Conservation (phyloP, 2,888 invertebrate genomes). For the Phyllotreta striolata region DNA sequence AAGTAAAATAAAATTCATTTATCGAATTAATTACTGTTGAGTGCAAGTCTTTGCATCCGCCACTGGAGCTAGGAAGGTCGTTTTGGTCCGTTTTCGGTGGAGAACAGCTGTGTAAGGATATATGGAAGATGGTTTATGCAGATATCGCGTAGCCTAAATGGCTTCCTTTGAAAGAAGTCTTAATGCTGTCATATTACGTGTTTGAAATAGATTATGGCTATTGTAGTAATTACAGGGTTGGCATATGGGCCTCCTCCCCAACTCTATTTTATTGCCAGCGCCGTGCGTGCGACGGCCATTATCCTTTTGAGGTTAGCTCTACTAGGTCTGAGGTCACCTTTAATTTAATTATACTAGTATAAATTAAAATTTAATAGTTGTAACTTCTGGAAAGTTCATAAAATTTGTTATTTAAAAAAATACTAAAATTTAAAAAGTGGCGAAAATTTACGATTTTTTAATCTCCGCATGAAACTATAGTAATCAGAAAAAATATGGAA, state of each 20-base stretch:
- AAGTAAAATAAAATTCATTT: too few relatives aligned
- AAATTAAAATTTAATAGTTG: slow-evolving; percentile 5
- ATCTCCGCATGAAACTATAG: too few relatives aligned
- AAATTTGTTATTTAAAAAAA: too few relatives aligned
- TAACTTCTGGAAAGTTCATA: background rate
- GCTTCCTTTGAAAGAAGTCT: slow-evolving; percentile 60
- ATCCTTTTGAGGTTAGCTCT: slow-evolving; percentile 22
- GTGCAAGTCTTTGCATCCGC: background rate
- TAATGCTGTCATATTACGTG: slow-evolving; percentile 62
- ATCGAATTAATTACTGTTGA: too few relatives aligned
- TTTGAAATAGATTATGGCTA: slow-evolving; percentile 62
- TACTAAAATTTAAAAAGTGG: too few relatives aligned
- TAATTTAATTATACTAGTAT: slow-evolving; percentile 12
- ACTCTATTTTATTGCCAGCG: slow-evolving; percentile 28
- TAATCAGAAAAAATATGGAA: too few relatives aligned
- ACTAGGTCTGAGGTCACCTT: slow-evolving; percentile 6
- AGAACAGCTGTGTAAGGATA: slow-evolving; percentile 58
- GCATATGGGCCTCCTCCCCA: slow-evolving; percentile 55
- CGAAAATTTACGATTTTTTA: too few relatives aligned
- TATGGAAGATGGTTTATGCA: slow-evolving; percentile 60
- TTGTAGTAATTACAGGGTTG: slow-evolving; percentile 60
- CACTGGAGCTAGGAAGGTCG: slow-evolving; percentile 18
- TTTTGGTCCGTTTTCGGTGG: slow-evolving; percentile 51
- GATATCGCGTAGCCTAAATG: slow-evolving; percentile 56
- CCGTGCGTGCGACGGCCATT: slow-evolving; percentile 21